Evolutionary conservation across 2,888 invertebrate genomes (phyloP).

Genomic region (Bugula neritina): DNA sequence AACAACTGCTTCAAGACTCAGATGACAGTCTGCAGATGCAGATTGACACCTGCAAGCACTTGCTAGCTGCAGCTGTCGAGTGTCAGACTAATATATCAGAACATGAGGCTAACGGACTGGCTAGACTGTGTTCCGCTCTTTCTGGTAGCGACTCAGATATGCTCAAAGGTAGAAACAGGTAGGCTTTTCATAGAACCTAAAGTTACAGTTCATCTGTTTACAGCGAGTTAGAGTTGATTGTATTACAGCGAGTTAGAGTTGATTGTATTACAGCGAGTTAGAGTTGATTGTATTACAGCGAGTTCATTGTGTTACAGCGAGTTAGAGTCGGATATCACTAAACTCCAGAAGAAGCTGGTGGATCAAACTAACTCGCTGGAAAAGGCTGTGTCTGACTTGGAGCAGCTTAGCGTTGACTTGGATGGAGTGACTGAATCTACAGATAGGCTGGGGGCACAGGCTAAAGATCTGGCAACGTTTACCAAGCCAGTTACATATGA

Average conservation of each 20-base stretch:
- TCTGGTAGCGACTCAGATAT: background rate
- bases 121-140: constrained; percentile 8
- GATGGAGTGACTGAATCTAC: background rate
- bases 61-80: background rate
- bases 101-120: background rate
- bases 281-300: background rate
- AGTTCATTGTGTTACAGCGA: background rate
- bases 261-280: background rate
- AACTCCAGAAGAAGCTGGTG: constrained; percentile 3
- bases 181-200: background rate
- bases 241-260: background rate
- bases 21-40: constrained; percentile 3
- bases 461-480: background rate
- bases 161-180: background rate
- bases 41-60: background rate
- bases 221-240: background rate
- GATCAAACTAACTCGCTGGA: background rate
- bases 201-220: background rate
- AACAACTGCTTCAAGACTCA: background rate
- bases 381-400: background rate
- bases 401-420: constrained; percentile 16
- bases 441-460: constrained; percentile 17
- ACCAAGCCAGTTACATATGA: background rate
- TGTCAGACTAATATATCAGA: background rate
- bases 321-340: background rate